These are phyloP conservation scores for Digitonthophagus gazella DNA, from an alignment of 2,888 invertebrate genomes.

Conservation along the genomic window DNA sequence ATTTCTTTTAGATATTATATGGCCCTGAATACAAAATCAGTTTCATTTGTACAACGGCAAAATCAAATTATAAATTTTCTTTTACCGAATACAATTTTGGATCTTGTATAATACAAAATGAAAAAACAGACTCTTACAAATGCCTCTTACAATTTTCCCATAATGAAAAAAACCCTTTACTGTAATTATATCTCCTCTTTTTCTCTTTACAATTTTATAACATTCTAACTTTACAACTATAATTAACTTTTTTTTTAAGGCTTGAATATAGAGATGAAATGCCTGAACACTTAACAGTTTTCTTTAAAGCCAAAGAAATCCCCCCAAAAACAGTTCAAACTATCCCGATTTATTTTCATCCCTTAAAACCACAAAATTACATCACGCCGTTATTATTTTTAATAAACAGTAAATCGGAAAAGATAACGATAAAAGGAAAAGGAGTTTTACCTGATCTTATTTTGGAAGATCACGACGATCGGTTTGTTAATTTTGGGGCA, in stretches of 20 bases:
- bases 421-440: conserved; percentile 58
- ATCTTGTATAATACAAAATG: conserved; percentile 60
- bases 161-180: conserved; percentile 40
- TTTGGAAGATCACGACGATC: conserved; percentile 46
- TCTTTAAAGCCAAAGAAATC: conserved; percentile 51
- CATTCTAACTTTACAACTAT: no score
- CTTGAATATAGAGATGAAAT: conserved; percentile 55
- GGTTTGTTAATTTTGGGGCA: conserved; percentile 48
- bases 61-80: conserved; percentile 61
- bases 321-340: conserved; percentile 50
- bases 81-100: conserved; percentile 65
- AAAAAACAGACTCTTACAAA: conserved; percentile 52
- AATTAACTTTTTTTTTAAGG: no score
- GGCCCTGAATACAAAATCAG: conserved; percentile 63
- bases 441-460: conserved; percentile 51
- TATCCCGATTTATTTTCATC: conserved; percentile 58
- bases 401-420: conserved; percentile 57
- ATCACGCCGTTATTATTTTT: conserved; percentile 55
- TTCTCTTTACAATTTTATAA: background rate
- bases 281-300: conserved; percentile 55
- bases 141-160: conserved; percentile 48
- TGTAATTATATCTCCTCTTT: conserved; percentile 38
- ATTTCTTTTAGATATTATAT: conserved; percentile 58
- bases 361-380: conserved; percentile 55
- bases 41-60: conserved; percentile 59